Conservation (phyloP, 2,888 invertebrate genomes). For the Ecdyonurus torrentis region DNA sequence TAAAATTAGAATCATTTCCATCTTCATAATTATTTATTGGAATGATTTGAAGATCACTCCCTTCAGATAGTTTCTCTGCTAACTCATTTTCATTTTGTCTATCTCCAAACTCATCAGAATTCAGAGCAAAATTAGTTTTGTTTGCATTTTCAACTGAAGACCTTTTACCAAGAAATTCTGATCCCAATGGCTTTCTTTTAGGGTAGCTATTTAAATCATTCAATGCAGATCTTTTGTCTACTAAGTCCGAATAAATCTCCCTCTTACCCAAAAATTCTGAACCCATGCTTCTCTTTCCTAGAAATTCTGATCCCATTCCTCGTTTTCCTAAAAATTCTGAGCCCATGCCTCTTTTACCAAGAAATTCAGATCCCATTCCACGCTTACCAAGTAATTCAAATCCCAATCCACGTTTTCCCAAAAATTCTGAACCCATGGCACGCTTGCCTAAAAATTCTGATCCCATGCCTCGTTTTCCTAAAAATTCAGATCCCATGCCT, state of each 20-base stretch:
- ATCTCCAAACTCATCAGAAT: too few species aligned
- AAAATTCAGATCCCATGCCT: constrained; percentile 10
- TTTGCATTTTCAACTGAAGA: too few species aligned
- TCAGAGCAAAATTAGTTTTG: too few species aligned
- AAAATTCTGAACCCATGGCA: background rate
- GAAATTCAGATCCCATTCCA: constrained; percentile 9
- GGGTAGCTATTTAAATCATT: constrained; percentile 1
- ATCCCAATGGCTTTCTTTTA: constrained; percentile 10
- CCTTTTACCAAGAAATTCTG: constrained; percentile 13
- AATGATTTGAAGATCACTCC: too few species aligned
- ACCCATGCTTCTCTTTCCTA: constrained; percentile 10
- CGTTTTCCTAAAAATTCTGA: constrained; percentile 13
- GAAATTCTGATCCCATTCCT: constrained; percentile 9
- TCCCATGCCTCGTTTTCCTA: constrained; percentile 10
- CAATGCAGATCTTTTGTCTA: constrained; percentile 11
- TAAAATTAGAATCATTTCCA: background rate
- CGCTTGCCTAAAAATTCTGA: constrained; percentile 7
- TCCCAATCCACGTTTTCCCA: constrained; percentile 6
- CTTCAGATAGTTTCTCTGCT: too few species aligned
- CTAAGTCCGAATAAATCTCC: constrained; percentile 8
- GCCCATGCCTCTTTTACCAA: constrained; percentile 10
- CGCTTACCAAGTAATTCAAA: constrained; percentile 11
- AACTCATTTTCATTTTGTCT: too few species aligned
- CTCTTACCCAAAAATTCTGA: constrained; percentile 13
- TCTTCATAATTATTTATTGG: too few species aligned